These are phyloP conservation scores for Torymus texanus DNA, from an alignment of 2,888 invertebrate genomes.

Conservation along the genomic window DNA sequence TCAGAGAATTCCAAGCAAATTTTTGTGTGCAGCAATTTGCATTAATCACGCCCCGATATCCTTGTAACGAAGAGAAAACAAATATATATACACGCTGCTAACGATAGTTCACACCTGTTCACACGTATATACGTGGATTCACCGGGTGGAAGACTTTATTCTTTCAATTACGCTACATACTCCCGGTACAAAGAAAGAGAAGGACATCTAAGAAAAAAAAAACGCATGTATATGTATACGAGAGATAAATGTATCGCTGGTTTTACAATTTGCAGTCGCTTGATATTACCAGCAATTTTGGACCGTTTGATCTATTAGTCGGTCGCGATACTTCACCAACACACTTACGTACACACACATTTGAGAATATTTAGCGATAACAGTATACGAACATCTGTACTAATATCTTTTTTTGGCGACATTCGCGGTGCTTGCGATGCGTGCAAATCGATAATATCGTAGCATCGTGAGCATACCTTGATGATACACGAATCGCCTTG, in stretches of 20 bases:
- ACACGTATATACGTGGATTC: constrained; percentile 2
- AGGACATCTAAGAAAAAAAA: too few relatives aligned
- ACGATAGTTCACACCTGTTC: constrained; percentile 30
- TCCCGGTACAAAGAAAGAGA: too few relatives aligned
- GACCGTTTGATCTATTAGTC: constrained; percentile 27
- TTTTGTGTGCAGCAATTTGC: constrained; percentile 8
- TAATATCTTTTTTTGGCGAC: constrained; percentile 34
- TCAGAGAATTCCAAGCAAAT: background rate
- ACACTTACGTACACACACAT: constrained; percentile 11
- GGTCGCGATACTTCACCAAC: too few relatives aligned
- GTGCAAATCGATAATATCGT: constrained; percentile 22
- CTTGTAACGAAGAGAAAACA: background rate
- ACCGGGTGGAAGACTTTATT: too few relatives aligned
- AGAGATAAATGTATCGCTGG: background rate
- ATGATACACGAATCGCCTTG: constrained; percentile 37
- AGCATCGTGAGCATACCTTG: background rate
- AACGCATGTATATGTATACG: too few relatives aligned
- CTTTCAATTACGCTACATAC: too few relatives aligned
- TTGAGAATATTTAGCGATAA: constrained; percentile 36
- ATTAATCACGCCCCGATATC: constrained; percentile 30
- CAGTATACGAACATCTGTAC: constrained; percentile 42
- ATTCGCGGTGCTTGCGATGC: background rate
- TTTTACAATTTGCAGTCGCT: background rate
- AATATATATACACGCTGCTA: background rate
- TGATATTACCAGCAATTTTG: constrained; percentile 1